Evolutionary conservation across 2,797 vertebrate genomes (phyloP), one percentile per base, ranked within the genome.

Genomic region (Alauda arvensis): DNA sequence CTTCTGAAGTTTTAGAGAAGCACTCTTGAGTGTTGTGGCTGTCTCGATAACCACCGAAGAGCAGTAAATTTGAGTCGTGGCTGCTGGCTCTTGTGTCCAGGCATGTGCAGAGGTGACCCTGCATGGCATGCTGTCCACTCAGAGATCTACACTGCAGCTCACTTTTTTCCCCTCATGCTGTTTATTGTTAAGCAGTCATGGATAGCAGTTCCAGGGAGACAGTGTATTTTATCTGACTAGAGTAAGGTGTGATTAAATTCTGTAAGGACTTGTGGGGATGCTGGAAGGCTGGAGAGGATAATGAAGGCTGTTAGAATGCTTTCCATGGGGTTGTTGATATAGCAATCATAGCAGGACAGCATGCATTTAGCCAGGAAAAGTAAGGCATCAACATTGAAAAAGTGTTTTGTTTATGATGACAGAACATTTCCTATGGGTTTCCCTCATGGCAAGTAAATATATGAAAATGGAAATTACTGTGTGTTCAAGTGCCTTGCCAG

Each of bases 131-230:
- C 6, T 90, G 23, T 52, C 19, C 4, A 5, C 46, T 66, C 17
- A 11, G 39, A 70, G 23, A 56, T 49, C 23, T 43, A 24, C 42
- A 14, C 39, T 68, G 31, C 48, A 48, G n/a, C 14, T 75, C 4
- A 3, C 2, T 10, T 20, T 11, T 18, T 20, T 5, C 2, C 1
- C 1, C 4, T 15, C 24, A 10, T 3, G 7, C 3, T 12, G 6
- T 39, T 77, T 29, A 16, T 52, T 69, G 28, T 2, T 13, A 84
- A 65, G 8, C 23, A 46, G 15, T 55, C 31, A 24, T 18, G 31
- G 46, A 14, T 1, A 34, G 16, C 20, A 39, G n/a, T 21, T 48
- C 56, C 49, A 68, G 26, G 33, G 34, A 77, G 17, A 10, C 7
- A 26, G 8, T 10, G 6, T 18, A 10, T 29, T 70, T 79, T 14